Evolutionary conservation across 2,797 vertebrate species (phyloP).

Genomic region (Muraenolepis orangiensis): DNA sequence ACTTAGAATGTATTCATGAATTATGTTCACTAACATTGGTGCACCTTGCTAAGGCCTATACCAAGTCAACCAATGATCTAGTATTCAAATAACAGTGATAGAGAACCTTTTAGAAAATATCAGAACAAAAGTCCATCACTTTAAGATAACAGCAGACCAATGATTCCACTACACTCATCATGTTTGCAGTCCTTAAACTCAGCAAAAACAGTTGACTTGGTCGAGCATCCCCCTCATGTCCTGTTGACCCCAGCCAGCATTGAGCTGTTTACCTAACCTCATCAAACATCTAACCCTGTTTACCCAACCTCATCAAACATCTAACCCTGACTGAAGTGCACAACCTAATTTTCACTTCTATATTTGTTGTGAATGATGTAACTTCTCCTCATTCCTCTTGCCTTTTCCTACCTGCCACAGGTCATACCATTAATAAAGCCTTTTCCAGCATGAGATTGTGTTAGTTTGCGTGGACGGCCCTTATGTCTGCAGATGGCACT

Average conservation of each 20-base stretch:
- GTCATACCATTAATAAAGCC: neutral
- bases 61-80: no score
- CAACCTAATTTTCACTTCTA: neutral
- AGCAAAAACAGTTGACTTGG: neutral
- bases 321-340: conserved; percentile 6
- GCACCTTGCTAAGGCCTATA: no score
- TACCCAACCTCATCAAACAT: no score
- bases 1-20: no score
- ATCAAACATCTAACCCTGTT: no score
- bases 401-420: neutral
- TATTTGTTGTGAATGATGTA: no score
- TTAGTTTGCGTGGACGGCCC: no score
- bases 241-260: conserved; percentile 3
- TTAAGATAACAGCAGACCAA: neutral
- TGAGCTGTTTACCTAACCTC: neutral
- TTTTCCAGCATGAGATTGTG: neutral
- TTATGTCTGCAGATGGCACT: conserved; percentile 26
- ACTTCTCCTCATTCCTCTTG: neutral
- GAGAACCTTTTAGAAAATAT: no score
- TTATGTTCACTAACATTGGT: no score
- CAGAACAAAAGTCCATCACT: no score
- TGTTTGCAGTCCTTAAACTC: conserved; percentile 10
- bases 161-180: no score
- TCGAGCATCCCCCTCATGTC: neutral
- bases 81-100: no score